Evolutionary conservation across 2,888 invertebrate genomes (phyloP).

Genomic region (Harpagoxenus sublaevis): DNA sequence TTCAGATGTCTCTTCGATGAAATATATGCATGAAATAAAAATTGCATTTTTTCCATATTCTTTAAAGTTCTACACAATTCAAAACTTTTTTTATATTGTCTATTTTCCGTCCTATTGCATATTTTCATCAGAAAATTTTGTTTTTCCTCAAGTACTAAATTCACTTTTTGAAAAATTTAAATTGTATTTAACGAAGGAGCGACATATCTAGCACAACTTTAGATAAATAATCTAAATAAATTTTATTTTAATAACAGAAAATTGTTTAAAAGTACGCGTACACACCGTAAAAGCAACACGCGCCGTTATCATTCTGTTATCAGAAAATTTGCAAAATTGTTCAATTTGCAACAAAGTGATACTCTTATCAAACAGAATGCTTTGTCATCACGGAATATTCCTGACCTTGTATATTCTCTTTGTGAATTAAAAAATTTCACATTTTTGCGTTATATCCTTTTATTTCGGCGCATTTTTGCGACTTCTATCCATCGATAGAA

Average conservation of each 20-base stretch:
- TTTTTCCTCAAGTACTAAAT: not conserved
- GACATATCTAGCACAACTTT: not conserved
- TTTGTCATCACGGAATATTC: not conserved
- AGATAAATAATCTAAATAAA: not conserved
- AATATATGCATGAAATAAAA: not conserved
- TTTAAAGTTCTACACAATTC: not conserved
- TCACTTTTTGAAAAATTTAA: not conserved
- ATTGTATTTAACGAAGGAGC: not conserved
- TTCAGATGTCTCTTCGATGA: not conserved
- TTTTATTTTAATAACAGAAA: not conserved
- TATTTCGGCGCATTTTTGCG: not conserved
- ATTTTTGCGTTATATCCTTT: not conserved
- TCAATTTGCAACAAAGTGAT: not conserved
- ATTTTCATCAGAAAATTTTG: not conserved
- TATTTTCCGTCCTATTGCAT: not conserved
- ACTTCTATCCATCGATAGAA: not conserved
- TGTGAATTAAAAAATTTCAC: not conserved
- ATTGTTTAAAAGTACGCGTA: not conserved
- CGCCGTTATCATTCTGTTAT: not conserved
- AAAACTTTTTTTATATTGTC: not conserved
- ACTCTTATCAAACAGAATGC: not conserved
- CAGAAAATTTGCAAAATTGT: not conserved
- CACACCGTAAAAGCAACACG: not conserved
- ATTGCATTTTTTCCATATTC: slow-evolving; percentile 7
- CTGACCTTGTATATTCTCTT: not conserved